Percentiles rank a stretch among this genome's conserved stretches.
Conservation (phyloP, 53 echinoderm and acorn worm genomes). For the Temnopleurus reevesii region DNA sequence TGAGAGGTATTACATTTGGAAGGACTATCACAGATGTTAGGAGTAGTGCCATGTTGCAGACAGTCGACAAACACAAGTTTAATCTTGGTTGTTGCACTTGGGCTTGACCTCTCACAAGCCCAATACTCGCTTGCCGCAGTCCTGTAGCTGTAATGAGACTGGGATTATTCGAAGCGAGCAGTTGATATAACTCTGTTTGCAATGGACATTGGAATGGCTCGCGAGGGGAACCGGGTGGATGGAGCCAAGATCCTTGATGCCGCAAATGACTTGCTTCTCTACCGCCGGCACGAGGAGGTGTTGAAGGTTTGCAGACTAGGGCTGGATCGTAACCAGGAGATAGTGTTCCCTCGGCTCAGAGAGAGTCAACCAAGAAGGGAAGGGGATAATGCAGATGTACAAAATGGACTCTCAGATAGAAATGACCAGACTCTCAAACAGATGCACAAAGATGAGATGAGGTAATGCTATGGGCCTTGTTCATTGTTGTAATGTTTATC, state of each 20-base stretch:
- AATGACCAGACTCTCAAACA: background rate
- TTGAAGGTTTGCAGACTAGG: conserved; percentile 68
- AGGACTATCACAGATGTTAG: too few species aligned
- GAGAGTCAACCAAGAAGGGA: conserved; percentile 5
- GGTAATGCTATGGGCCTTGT: too few species aligned
- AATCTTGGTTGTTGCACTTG: too few species aligned
- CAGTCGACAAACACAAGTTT: too few species aligned
- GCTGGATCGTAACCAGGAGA: conserved; percentile 12
- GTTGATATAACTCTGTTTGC: background rate
- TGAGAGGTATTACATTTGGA: too few species aligned
- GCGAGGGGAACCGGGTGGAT: conserved; percentile 55
- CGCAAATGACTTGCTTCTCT: conserved; percentile 77
- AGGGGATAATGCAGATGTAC: background rate
- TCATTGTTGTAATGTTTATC: too few species aligned
- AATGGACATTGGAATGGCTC: conserved; percentile 39
- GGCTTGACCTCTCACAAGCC: too few species aligned
- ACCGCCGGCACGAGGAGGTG: conserved; percentile 74
- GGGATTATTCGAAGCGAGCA: background rate
- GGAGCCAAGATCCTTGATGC: conserved; percentile 72
- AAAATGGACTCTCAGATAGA: conserved; percentile 4
- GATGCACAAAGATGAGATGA: conserved; percentile 35
- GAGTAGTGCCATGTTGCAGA: too few species aligned
- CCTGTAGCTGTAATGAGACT: background rate
- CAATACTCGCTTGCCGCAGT: too few species aligned
- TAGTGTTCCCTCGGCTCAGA: conserved; percentile 19